These are phyloP conservation scores for Diplodus sargus DNA, from an alignment of 2,797 vertebrate genomes.

Conservation along the genomic window DNA sequence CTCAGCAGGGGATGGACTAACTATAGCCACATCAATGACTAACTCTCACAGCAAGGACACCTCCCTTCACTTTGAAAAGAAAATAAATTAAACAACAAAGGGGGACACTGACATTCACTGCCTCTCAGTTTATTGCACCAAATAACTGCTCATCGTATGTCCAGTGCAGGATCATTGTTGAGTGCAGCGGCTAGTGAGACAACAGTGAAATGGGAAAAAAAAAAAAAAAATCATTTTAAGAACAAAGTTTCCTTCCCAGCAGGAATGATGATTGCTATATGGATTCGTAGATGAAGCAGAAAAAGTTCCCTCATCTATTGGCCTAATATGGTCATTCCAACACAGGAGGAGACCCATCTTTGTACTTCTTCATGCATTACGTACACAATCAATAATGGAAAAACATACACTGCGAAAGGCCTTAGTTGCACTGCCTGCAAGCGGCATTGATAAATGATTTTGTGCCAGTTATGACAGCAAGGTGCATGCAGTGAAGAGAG, in stretches of 20 bases:
- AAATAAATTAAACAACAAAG: slow-evolving; percentile 93
- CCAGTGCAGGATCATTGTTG: slow-evolving; percentile 59
- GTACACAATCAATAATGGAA: slow-evolving; percentile 86
- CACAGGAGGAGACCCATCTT: slow-evolving; percentile 76
- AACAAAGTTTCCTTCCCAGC: slow-evolving; percentile 58
- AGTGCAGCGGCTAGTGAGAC: slow-evolving; percentile 48
- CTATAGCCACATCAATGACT: slow-evolving; percentile 90
- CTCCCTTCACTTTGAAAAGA: slow-evolving; percentile 89
- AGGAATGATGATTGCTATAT: slow-evolving; percentile 59
- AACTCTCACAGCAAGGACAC: slow-evolving; percentile 86
- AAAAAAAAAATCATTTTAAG: slow-evolving; percentile 56
- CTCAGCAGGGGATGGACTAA: slow-evolving; percentile 84
- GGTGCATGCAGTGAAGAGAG: slow-evolving; percentile 83
- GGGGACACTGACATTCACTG: slow-evolving; percentile 86
- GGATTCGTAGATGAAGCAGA: slow-evolving; percentile 59
- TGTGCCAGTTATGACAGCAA: slow-evolving; percentile 88
- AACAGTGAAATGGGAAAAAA: slow-evolving; percentile 17
- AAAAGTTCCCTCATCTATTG: slow-evolving; percentile 66
- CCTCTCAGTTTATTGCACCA: slow-evolving; percentile 83
- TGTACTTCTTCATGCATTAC: slow-evolving; percentile 79
- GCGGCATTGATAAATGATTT: slow-evolving; percentile 87
- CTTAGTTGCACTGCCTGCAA: slow-evolving; percentile 75
- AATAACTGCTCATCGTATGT: slow-evolving; percentile 71
- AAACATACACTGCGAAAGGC: slow-evolving; percentile 81
- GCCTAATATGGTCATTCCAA: slow-evolving; percentile 80